Evolutionary conservation across 1,140 invertebrate genomes (phyloP).

Genomic region (Holcopasites calliopsidis): DNA sequence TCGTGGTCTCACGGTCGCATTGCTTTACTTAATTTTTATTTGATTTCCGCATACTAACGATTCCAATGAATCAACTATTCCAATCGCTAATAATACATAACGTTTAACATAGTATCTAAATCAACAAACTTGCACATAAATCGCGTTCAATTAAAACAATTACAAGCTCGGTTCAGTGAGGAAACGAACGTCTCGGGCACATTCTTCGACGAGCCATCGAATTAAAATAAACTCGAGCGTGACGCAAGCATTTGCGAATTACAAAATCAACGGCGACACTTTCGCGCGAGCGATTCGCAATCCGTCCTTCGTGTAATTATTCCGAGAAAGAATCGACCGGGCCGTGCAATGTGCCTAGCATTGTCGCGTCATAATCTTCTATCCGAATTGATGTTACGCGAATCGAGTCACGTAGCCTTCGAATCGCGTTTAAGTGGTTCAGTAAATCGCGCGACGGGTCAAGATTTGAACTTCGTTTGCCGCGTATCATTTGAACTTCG

Average conservation of each 20-base stretch:
- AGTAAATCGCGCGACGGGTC: not conserved
- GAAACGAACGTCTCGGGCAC: not conserved
- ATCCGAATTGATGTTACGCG: constrained; percentile 4
- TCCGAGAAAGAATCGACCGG: not conserved
- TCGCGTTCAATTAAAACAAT: too few relatives aligned
- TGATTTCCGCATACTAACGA: too few relatives aligned
- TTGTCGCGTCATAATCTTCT: constrained; percentile 17
- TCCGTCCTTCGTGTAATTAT: too few relatives aligned
- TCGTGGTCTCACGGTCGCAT: too few relatives aligned
- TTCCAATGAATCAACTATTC: too few relatives aligned
- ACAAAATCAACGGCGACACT: not conserved
- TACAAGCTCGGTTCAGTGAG: too few relatives aligned
- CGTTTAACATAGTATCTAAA: too few relatives aligned
- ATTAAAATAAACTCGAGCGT: not conserved
- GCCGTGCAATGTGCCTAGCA: too few relatives aligned
- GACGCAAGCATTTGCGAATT: not conserved
- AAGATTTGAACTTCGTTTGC: constrained; percentile 15
- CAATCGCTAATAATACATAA: too few relatives aligned
- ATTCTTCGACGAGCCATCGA: not conserved
- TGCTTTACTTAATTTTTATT: too few relatives aligned
- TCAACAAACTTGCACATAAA: too few relatives aligned
- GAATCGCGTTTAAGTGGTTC: not conserved
- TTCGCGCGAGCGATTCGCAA: too few relatives aligned
- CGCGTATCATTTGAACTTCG: constrained; percentile 13
- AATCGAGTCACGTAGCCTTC: constrained; percentile 26